phyloP scores from a whole-genome alignment of 1,140 invertebrate genomes.

The Chrysopa pallens region DNA sequence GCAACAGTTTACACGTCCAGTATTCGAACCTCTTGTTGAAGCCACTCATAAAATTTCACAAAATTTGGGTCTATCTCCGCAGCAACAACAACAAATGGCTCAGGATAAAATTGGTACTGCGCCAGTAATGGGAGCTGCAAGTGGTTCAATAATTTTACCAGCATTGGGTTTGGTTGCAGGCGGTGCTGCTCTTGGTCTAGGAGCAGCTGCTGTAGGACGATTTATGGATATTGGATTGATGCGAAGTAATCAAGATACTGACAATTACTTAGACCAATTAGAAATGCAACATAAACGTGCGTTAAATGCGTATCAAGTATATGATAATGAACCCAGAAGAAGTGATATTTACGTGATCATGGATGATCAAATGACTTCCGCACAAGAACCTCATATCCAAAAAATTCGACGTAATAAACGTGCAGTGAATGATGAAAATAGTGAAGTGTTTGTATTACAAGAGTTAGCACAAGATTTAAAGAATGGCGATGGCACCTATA shows the following conservation, averaged over 20 bases:
- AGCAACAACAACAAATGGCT: slow-evolving; percentile 20
- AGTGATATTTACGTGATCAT: not conserved
- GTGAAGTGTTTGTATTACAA: slow-evolving; percentile 15
- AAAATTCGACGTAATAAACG: not conserved
- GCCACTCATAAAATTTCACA: slow-evolving; percentile 58
- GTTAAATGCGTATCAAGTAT: slow-evolving; percentile 19
- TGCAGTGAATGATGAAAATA: slow-evolving; percentile 11
- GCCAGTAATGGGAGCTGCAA: slow-evolving; percentile 16
- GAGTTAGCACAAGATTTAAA: slow-evolving; percentile 20
- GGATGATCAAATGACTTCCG: not conserved
- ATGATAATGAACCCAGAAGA: slow-evolving; percentile 24
- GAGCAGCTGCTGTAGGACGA: slow-evolving; percentile 55
- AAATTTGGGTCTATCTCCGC: slow-evolving; percentile 40
- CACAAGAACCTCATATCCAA: not conserved
- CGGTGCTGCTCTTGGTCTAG: slow-evolving; percentile 56
- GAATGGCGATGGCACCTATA: slow-evolving; percentile 20
- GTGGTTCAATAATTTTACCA: slow-evolving; percentile 43
- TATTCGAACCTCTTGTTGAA: slow-evolving; percentile 52
- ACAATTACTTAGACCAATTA: slow-evolving; percentile 17
- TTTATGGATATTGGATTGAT: slow-evolving; percentile 46
- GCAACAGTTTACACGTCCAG: slow-evolving; percentile 45
- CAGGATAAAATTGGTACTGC: slow-evolving; percentile 51
- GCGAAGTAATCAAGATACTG: slow-evolving; percentile 26
- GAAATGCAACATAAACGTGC: slow-evolving; percentile 37
- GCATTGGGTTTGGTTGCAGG: slow-evolving; percentile 56